These are phyloP conservation scores for Buathra laborator DNA, from an alignment of 2,888 invertebrate species.

Conservation along the genomic window DNA sequence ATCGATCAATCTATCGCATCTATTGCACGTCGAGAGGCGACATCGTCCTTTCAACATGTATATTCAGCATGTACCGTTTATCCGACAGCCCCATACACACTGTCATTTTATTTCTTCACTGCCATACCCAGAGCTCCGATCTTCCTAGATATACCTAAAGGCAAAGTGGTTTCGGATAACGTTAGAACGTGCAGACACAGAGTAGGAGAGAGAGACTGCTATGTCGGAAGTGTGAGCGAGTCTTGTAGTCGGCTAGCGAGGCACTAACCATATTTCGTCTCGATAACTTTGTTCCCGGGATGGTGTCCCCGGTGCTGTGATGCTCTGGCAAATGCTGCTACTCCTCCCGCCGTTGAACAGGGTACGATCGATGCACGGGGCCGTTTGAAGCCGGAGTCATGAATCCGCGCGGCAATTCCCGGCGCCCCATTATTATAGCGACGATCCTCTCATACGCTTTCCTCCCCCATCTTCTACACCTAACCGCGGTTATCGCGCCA, in stretches of 20 bases:
- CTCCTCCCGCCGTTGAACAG: slow-evolving; percentile 56
- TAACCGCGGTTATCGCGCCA: slow-evolving; percentile 51
- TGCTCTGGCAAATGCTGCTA: slow-evolving; percentile 49
- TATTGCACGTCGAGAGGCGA: not conserved
- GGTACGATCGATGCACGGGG: slow-evolving; percentile 58
- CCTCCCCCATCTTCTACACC: not conserved
- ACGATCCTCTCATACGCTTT: slow-evolving; percentile 19
- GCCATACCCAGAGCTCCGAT: slow-evolving; percentile 1
- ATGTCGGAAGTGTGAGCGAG: slow-evolving; percentile 32
- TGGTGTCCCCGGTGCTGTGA: slow-evolving; percentile 22
- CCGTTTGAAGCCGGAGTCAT: slow-evolving; percentile 51
- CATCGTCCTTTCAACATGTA: not conserved
- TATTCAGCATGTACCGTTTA: slow-evolving; percentile 2
- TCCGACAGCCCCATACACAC: not conserved
- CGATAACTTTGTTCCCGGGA: slow-evolving; percentile 69
- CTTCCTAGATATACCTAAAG: slow-evolving; percentile 23
- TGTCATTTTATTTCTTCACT: slow-evolving; percentile 21
- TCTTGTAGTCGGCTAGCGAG: slow-evolving; percentile 18
- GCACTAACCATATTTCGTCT: slow-evolving; percentile 69
- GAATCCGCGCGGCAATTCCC: slow-evolving; percentile 58
- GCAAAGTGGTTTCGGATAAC: slow-evolving; percentile 73
- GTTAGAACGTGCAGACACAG: slow-evolving; percentile 60
- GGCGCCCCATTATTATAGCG: slow-evolving; percentile 34
- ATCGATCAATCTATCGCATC: slow-evolving; percentile 8
- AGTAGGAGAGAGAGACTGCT: not conserved